phyloP scores from a whole-genome alignment of 1,140 invertebrate genomes.

The Caerostris darwini region DNA sequence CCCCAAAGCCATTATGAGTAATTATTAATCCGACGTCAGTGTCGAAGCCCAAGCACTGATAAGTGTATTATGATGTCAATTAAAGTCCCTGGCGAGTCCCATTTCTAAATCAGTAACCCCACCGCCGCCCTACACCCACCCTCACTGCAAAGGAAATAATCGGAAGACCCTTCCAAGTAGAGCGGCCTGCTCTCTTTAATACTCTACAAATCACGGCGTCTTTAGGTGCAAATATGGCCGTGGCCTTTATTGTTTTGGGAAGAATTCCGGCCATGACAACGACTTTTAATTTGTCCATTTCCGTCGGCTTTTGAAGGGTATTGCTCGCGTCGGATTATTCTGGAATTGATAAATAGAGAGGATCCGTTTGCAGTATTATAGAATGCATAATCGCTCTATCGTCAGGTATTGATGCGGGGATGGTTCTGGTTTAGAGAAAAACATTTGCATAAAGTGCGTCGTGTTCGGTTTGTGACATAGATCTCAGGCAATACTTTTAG shows the following conservation, averaged over 20 bases:
- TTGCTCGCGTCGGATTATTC: neutral
- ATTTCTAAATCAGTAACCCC: constrained; percentile 44
- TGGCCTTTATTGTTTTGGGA: neutral
- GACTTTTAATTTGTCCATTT: neutral
- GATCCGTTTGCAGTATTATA: neutral
- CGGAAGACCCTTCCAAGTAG: neutral
- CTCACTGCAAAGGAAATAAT: neutral
- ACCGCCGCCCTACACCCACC: neutral
- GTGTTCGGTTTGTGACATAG: no score
- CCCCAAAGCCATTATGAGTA: constrained; percentile 67
- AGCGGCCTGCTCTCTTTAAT: neutral
- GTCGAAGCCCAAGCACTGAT: constrained; percentile 34
- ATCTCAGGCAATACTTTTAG: no score
- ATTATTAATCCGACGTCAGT: constrained; percentile 69
- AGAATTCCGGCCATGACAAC: neutral
- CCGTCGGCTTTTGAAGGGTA: neutral
- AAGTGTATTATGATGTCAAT: constrained; percentile 74
- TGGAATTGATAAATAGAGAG: neutral
- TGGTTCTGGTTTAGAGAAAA: no score
- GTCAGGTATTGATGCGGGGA: neutral
- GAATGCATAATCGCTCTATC: neutral
- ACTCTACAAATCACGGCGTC: neutral
- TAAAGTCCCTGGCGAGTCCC: constrained; percentile 35
- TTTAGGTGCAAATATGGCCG: neutral
- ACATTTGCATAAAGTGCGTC: no score